Evolutionary conservation across 2,113 vertebrate species (phyloP), one percentile per base, ranked within the genome.

Genomic region (Naja naja): DNA sequence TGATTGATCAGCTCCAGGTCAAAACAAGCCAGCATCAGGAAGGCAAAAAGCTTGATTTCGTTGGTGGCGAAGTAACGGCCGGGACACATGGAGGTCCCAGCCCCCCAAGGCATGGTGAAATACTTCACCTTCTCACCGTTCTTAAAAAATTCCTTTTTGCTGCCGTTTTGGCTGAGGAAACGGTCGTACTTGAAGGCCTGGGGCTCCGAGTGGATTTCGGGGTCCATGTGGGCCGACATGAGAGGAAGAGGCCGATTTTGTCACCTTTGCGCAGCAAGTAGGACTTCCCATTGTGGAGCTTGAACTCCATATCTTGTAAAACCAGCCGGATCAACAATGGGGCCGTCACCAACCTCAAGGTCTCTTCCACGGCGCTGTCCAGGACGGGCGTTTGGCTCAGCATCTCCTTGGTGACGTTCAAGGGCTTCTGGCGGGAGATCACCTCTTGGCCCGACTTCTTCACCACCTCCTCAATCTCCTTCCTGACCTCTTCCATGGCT

Each of bases 31-130:
- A 99, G 25, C 98, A 99, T 98, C 89, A 99, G 95, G 92, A 99
- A 98, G 64, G 97, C 91, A 95, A 99, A 99, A 91, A 99, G 97
- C 39, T 99, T 99, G 3, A 99, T 96, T 96, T 99, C 98, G 18
- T 98, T 98, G 0, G 95, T 91, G 85, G 99, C 99, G 0, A 99
- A 99, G 96, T 98, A 99, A 1, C 99, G 96, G 0, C 99, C 99
- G 0, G 99, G 99, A 56, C 99, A 99, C 93, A 98, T 98, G 91
- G 98, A 98, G 49, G 97, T 93, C 0, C 99, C 98, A 0, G 98
- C 98, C 0, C 99, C 99, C 98, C 99, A 99, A 0, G 99, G 99
- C 99, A 99, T 99, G 96, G 1, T 98, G 96, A 97, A 98, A 45
- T 98, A 98, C 92, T 98, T 99, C 91, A 99, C 94, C 93, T 96